These are phyloP conservation scores for Catocala nupta DNA, from an alignment of 2,888 invertebrate genomes.

Conservation along the genomic window DNA sequence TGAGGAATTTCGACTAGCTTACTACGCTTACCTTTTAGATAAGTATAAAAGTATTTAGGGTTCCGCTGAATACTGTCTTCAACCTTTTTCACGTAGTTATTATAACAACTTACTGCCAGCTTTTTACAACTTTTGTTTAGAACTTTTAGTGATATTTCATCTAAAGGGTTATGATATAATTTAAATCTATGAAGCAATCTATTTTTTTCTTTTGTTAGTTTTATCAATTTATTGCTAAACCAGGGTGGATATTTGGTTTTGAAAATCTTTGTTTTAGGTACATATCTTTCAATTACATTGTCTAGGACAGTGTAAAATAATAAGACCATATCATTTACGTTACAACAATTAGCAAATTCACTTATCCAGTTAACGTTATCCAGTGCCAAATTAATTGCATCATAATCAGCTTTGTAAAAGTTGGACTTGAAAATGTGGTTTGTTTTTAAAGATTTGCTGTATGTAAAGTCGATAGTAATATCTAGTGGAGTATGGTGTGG, in stretches of 20 bases:
- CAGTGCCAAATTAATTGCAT: background rate
- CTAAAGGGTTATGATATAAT: background rate
- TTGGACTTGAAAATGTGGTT: background rate
- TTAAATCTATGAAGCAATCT: background rate
- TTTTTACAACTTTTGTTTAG: background rate
- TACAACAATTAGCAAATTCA: background rate
- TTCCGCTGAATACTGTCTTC: background rate
- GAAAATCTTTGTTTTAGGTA: background rate
- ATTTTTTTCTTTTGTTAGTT: background rate
- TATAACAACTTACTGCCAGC: background rate
- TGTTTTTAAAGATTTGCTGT: background rate
- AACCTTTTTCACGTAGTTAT: background rate
- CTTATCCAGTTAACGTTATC: background rate
- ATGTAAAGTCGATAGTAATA: background rate
- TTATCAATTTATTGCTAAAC: background rate
- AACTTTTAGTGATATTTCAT: constrained; percentile 1
- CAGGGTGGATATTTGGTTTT: background rate
- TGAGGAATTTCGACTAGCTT: background rate
- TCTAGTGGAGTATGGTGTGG: background rate
- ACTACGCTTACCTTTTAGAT: constrained; percentile 1
- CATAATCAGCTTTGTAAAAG: constrained; percentile 4
- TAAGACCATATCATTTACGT: background rate
- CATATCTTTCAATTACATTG: background rate
- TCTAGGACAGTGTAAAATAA: background rate
- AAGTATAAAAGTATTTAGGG: constrained; percentile 1